Conservation (phyloP, 1,140 invertebrate species). For the Choristoneura fumiferana region DNA sequence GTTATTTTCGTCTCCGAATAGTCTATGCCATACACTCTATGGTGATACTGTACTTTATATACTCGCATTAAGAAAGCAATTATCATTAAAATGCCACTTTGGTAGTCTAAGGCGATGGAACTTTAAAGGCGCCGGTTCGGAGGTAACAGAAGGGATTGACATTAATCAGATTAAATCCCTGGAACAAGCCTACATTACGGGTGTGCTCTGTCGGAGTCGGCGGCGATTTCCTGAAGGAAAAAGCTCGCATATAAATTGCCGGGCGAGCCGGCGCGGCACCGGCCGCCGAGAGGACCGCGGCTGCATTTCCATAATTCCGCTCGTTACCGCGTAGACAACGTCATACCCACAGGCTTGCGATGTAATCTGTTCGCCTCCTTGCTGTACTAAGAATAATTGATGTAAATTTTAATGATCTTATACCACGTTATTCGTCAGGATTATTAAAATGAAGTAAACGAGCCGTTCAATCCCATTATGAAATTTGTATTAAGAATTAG, state of each 20-base stretch:
- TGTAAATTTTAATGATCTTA: conserved; percentile 27
- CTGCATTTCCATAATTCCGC: conserved; percentile 55
- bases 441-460: neutral
- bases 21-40: neutral
- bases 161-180: conserved; percentile 35
- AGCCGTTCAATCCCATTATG: neutral
- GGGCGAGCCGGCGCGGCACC: neutral
- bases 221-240: conserved; percentile 33
- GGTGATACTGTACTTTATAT: neutral
- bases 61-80: neutral
- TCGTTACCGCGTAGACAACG: conserved; percentile 32
- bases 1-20: conserved; percentile 11
- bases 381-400: conserved; percentile 42
- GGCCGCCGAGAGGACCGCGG: conserved; percentile 19
- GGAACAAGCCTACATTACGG: conserved; percentile 24
- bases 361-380: conserved; percentile 40
- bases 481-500: conserved; percentile 11
- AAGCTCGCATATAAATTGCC: conserved; percentile 32
- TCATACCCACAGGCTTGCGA: conserved; percentile 26
- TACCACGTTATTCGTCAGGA: conserved; percentile 8
- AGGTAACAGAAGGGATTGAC: conserved; percentile 23
- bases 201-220: conserved; percentile 20
- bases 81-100: conserved; percentile 6
- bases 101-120: neutral
- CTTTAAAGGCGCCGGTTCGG: conserved; percentile 4